Evolutionary conservation across 2,113 vertebrate genomes (phyloP), one percentile per base, ranked within the genome.

Genomic region (Petromus typicus): DNA sequence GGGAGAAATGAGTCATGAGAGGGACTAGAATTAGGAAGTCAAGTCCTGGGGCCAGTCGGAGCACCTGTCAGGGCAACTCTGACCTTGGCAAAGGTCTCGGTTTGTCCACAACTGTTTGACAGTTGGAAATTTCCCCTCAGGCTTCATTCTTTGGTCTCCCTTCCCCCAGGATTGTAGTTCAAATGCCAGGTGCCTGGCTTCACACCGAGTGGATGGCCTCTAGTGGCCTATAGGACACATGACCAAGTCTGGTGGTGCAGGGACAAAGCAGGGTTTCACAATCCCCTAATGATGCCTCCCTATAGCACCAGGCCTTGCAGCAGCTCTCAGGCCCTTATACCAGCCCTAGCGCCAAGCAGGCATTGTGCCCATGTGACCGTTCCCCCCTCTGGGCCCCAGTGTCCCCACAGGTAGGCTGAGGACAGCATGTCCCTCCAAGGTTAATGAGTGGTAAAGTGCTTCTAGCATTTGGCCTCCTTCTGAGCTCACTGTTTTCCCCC

Each of bases 361-460:
- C 25, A 86, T 67, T 16, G 3, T n/a, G 45, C 14, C 0, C 40
- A 0, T 22, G 7, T 91, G 73, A 75, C 86, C 40, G 63, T 23
- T 61, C 75, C 34, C 22, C 23, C 11, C 45, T 67, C 76, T 48
- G 43, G 16, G 78, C n/a, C 8, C 34, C 61, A 66, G n/a, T 3
- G 27, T 96, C 61, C 56, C 84, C 2, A 14, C 32, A 13, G 51
- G 69, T n/a, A 73, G 57, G 32, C 67, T 2, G 3, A 95, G 54
- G 73, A 59, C 27, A 56, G 82, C 69, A 67, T 79, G 67, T 85
- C 37, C 80, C 23, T 57, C 48, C 14, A 17, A 85, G n/a, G 81
- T 84, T 94, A 95, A 86, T 79, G 54, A 93, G 66, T 56, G 8
- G 14, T 34, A 11, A 86, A 83, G 80, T 73, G 75, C 57, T 81